These are phyloP conservation scores for Melanargia galathea DNA, from an alignment of 2,888 invertebrate genomes.

Conservation along the genomic window DNA sequence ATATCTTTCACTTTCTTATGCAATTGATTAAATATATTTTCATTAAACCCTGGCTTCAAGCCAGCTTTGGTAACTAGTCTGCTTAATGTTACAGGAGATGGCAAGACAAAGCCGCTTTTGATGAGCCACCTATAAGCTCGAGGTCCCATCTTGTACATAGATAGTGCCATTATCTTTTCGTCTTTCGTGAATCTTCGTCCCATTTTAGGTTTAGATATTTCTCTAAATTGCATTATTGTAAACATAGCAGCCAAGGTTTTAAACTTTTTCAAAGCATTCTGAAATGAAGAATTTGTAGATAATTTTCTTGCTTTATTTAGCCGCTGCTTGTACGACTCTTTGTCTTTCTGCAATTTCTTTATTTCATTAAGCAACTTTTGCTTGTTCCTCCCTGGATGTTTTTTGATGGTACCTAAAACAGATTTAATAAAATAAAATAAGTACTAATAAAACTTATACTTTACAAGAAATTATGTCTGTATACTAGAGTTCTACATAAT, in stretches of 20 bases:
- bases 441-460: too few species aligned
- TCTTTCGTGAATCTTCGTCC: neutral
- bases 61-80: neutral
- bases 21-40: neutral
- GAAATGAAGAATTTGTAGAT: neutral
- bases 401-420: neutral
- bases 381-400: neutral
- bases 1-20: neutral
- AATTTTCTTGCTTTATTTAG: neutral
- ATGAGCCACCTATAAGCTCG: neutral
- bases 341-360: neutral
- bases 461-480: too few species aligned
- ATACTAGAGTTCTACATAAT: neutral
- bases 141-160: neutral
- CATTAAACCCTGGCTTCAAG: constrained; percentile 2
- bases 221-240: neutral
- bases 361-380: neutral
- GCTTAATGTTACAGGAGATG: constrained; percentile 3
- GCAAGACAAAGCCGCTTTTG: neutral
- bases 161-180: neutral
- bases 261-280: neutral
- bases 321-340: neutral
- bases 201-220: constrained; percentile 2
- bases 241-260: neutral
- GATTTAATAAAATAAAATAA: neutral